These are phyloP conservation scores for Nineta flava DNA, from an alignment of 2,888 invertebrate genomes.

Conservation along the genomic window DNA sequence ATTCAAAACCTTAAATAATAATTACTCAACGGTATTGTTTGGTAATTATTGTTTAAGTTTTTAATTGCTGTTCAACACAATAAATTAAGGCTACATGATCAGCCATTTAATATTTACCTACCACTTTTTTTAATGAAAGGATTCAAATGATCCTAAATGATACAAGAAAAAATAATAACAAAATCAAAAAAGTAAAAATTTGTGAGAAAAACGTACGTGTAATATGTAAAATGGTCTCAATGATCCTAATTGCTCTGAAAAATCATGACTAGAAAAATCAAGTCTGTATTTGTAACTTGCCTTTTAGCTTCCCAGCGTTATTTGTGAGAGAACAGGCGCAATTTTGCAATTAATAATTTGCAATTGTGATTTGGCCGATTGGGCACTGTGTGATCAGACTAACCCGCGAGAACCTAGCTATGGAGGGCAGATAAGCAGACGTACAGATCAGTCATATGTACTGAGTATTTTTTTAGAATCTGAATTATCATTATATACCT, in stretches of 20 bases:
- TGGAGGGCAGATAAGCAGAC: conserved; percentile 17
- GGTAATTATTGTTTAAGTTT: no score
- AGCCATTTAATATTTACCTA: no score
- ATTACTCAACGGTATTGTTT: neutral
- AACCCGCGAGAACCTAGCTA: conserved; percentile 18
- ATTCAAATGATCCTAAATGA: neutral
- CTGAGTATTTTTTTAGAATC: neutral
- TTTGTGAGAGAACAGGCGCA: conserved; percentile 4
- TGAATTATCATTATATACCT: neutral
- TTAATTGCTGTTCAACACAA: no score
- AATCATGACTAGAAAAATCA: conserved; percentile 5
- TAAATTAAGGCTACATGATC: no score
- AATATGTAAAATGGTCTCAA: neutral
- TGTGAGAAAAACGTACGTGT: conserved; percentile 6
- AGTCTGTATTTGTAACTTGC: conserved; percentile 6
- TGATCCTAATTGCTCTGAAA: conserved; percentile 5
- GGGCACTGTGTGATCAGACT: conserved; percentile 10
- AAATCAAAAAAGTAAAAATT: neutral
- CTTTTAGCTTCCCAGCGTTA: conserved; percentile 5
- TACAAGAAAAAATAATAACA: neutral
- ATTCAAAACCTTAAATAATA: conserved; percentile 10
- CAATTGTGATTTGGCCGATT: conserved; percentile 7
- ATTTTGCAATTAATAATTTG: conserved; percentile 6
- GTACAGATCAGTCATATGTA: conserved; percentile 10
- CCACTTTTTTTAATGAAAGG: no score